Conservation (phyloP, 2,113 vertebrate species). For the Aspiorhynchus laticeps region DNA sequence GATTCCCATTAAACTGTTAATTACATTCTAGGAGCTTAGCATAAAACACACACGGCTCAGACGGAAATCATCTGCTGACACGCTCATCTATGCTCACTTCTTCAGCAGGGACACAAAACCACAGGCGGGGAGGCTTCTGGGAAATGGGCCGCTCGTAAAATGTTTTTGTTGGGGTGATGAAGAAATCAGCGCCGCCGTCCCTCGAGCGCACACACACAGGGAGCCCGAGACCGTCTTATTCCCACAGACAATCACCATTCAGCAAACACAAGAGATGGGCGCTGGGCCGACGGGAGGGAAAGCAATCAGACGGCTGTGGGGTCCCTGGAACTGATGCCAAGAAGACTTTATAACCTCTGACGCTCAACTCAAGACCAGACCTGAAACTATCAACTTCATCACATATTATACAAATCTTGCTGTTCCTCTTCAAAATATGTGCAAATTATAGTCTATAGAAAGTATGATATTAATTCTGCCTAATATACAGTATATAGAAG, state of each 20-base stretch:
- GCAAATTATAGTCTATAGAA: no score
- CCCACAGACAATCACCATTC: slow-evolving; percentile 69
- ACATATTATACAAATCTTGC: not conserved
- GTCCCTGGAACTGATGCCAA: slow-evolving; percentile 48
- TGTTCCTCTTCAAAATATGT: not conserved
- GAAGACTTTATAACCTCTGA: slow-evolving; percentile 16
- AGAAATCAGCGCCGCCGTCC: slow-evolving; percentile 59
- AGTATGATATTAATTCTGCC: no score
- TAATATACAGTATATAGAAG: no score
- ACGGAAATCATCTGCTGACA: slow-evolving; percentile 45
- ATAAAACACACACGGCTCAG: slow-evolving; percentile 62
- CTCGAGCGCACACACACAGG: slow-evolving; percentile 46
- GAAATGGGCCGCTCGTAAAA: slow-evolving; percentile 40
- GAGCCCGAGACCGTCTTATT: slow-evolving; percentile 58
- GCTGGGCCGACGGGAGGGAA: slow-evolving; percentile 46
- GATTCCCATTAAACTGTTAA: slow-evolving; percentile 76
- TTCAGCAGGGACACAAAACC: slow-evolving; percentile 34
- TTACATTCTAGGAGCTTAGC: slow-evolving; percentile 73
- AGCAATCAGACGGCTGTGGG: slow-evolving; percentile 63
- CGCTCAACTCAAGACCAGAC: not conserved
- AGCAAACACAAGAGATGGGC: slow-evolving; percentile 64
- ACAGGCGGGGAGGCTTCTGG: slow-evolving; percentile 15
- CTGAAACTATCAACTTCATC: not conserved
- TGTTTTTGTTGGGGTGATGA: slow-evolving; percentile 23
- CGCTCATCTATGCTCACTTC: slow-evolving; percentile 49